Base-by-base conservation (phyloP, 2,113 vertebrate genomes). In the Bufo gargarizans region DNA sequence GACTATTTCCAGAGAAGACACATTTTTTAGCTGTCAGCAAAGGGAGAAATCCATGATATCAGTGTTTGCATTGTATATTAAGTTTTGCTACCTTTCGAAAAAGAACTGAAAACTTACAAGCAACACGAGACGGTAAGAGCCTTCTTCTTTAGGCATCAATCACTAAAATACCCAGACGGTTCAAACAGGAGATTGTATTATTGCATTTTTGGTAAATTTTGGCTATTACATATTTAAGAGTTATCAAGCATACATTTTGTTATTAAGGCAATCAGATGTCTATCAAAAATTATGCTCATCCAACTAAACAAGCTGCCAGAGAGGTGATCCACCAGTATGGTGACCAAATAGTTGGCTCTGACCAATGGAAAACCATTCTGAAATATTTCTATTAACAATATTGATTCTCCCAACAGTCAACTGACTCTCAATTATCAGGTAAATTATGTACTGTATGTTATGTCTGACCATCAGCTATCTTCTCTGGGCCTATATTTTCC, bases 1-100 rank as follows among this genome's bases (percentile, higher is more conserved):
- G 55, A 82, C 79, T 74, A 17, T 71, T 61, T 43, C 65, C 45
- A 88, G 79, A 88, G 22, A 82, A 82, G 79, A 59, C 56, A 74
- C 11, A 19, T 76, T 82, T 79, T 55, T 88, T 88, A 74, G 86
- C 86, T 82, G 86, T 88, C 69, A 82, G 61, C 47, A 80, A 80
- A 63, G 77, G 61, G 59, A 79, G 20, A 47, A 78, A 56, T 19
- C 77, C 10, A 33, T 49, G 61, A 69, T 79, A 86, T 67, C 85
- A 80, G 77, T 67, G 77, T 65, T 79, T 69, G 56, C 74, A 78
- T 43, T 86, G 63, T 71, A 61, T 80, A 69, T 71, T 71, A 80
- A 87, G 86, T 80, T 87, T 87, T 7, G 13, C 43, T n/a, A 63
- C 77, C 45, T 69, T 80, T 12, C 33, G 1, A 69, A 71, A 86